Base-by-base conservation (phyloP, 2,797 vertebrate genomes). In the Sternarchorhynchus goeldii region DNA sequence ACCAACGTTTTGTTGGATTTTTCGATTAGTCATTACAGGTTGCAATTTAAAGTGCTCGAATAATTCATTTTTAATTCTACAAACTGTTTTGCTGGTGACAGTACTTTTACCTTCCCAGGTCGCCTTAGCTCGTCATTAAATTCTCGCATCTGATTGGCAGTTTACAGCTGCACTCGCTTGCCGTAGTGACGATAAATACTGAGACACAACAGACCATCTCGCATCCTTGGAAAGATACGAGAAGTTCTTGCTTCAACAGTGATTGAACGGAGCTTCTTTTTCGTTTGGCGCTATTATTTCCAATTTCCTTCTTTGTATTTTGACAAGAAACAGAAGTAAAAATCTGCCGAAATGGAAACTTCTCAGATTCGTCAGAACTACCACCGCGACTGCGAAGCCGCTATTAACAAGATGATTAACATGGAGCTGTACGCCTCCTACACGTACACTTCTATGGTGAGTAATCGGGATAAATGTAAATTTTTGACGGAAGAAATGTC, bases 381-480 rank as follows among this genome's bases (percentile, higher is more conserved):
- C 88, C 89, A 93, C 85, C 88, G 89, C 16, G 94, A 95, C 76
- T 93, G 93, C 73, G 94, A 95, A 76, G 94, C 92, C 76, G 92
- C 93, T 77, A 56, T 95, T 84, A 95, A 95, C 90, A 88, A 89
- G 18, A 93, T 94, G 93, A 75, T 93, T 45, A 95, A 94, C 89
- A 88, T 95, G 94, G 93, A 92, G 92, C 68, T 93, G 31, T 91
- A 85, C 5, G 89, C 91, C 5, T 94, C 92, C 1, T 95, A 95
- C 86, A 91, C 90, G 56, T 95, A 95, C 84, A 92, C 92, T 0
- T 95, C 94, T 1, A 94, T 94, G 80, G 80, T 1, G 41, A 73
- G 70, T 58, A 31, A 8, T 10, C 5, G 16, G 20, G 5, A 31
- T 39, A 17, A 69, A 69, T 69, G 5, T 53, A 53, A 7, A 0